A percentile compares a stretch with the other conserved stretches of the same genome.
These are phyloP conservation scores for Harpalus rubripes DNA, from an alignment of 2,888 invertebrate species.

Conservation along the genomic window DNA sequence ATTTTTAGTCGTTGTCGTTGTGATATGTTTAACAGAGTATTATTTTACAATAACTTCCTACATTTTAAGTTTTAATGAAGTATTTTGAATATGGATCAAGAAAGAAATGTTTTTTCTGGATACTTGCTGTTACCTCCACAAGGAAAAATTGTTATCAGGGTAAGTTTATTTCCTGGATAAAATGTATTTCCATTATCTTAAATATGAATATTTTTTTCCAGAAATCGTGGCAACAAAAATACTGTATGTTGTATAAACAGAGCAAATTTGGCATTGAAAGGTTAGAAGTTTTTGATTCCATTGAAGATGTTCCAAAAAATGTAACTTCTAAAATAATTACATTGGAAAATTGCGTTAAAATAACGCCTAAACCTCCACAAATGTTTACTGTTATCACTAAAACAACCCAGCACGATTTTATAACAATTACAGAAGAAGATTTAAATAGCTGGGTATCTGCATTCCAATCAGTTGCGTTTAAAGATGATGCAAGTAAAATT, in stretches of 20 bases:
- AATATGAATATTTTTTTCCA: slow-evolving; percentile 76
- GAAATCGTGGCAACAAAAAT: slow-evolving; percentile 92
- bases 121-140: slow-evolving; percentile 88
- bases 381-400: slow-evolving; percentile 87
- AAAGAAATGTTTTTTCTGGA: slow-evolving; percentile 87
- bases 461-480: slow-evolving; percentile 90
- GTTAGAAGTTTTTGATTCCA: slow-evolving; percentile 90
- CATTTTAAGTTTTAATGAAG: slow-evolving; percentile 53
- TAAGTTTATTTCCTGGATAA: slow-evolving; percentile 72
- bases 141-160: slow-evolving; percentile 88
- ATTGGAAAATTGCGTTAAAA: slow-evolving; percentile 92
- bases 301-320: slow-evolving; percentile 84
- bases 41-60: slow-evolving; percentile 58
- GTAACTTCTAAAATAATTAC: slow-evolving; percentile 87
- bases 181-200: not conserved
- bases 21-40: slow-evolving; percentile 63
- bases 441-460: slow-evolving; percentile 89
- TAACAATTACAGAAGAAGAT: slow-evolving; percentile 85
- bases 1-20: slow-evolving; percentile 53
- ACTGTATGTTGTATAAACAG: slow-evolving; percentile 87
- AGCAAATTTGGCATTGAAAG: slow-evolving; percentile 92
- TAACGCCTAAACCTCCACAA: slow-evolving; percentile 82
- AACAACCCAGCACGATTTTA: slow-evolving; percentile 81
- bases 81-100: slow-evolving; percentile 82
- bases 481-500: slow-evolving; percentile 80